A percentile compares a stretch with the other conserved stretches of the same genome.
Conservation (phyloP, 35 echinoderm and acorn worm genomes). For the Lytechinus variegatus region DNA sequence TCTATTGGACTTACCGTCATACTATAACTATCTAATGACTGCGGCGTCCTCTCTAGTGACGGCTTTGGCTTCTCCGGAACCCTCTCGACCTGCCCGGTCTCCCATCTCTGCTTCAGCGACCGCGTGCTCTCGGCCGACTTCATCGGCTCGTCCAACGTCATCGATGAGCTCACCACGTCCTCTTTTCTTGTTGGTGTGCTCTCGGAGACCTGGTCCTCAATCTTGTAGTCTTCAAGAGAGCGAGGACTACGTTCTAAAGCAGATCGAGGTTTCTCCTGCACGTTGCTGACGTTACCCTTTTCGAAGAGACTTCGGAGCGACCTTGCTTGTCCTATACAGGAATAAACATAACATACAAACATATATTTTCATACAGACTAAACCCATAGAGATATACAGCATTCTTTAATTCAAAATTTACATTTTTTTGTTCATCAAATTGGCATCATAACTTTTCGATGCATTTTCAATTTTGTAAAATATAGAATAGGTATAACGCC, state of each 20-base stretch:
- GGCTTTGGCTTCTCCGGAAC: conserved; percentile 69
- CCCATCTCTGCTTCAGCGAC: conserved; percentile 81
- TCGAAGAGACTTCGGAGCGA: conserved; percentile 78
- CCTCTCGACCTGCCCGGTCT: conserved; percentile 87
- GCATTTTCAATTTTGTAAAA: too few relatives aligned
- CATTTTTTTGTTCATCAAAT: too few relatives aligned
- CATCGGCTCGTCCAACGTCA: conserved; percentile 60
- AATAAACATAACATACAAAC: too few relatives aligned
- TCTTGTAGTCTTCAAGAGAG: conserved; percentile 63
- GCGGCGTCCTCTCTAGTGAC: conserved; percentile 28
- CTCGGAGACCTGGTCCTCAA: conserved; percentile 65
- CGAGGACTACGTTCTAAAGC: conserved; percentile 54
- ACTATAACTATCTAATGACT: conserved; percentile 24
- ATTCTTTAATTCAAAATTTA: too few relatives aligned
- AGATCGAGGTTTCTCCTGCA: conserved; percentile 65
- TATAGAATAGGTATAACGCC: too few relatives aligned
- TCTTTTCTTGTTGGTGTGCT: conserved; percentile 74
- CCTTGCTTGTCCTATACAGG: conserved; percentile 32
- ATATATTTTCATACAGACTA: too few relatives aligned
- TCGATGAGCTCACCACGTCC: conserved; percentile 67
- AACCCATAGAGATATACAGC: too few relatives aligned
- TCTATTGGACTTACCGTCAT: conserved; percentile 41
- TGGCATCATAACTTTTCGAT: too few relatives aligned
- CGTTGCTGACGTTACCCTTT: conserved; percentile 85
- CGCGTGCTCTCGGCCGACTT: conserved; percentile 60